A percentile compares a stretch with the other conserved stretches of the same genome.
These are phyloP conservation scores for Turdus rufiventris DNA, from an alignment of 2,113 vertebrate genomes.

Conservation along the genomic window DNA sequence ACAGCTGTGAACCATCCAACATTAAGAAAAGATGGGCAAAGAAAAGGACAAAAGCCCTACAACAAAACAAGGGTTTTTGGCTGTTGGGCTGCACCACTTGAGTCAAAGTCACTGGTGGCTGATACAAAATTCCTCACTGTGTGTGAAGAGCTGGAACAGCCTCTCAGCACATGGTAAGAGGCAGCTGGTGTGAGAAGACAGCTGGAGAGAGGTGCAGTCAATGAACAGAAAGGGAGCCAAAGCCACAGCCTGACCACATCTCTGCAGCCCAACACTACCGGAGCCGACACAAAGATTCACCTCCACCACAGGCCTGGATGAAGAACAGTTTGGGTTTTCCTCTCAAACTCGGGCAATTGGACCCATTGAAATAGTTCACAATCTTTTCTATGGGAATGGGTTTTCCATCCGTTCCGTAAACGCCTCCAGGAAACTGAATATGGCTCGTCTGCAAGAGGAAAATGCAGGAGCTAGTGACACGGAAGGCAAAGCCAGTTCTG, in stretches of 20 bases:
- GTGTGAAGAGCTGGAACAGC: background rate
- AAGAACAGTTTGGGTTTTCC: constrained; percentile 97
- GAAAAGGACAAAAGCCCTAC: background rate
- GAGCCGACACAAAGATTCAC: constrained; percentile 61
- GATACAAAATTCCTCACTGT: background rate
- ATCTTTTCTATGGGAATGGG: constrained; percentile 81
- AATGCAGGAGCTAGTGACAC: background rate
- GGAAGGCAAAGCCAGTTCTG: fast-evolving
- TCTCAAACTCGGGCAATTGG: constrained; percentile 81
- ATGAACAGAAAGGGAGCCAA: background rate
- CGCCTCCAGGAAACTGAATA: constrained; percentile 86
- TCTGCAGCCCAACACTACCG: fast-evolving
- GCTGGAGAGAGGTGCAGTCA: background rate
- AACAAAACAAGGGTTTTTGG: background rate
- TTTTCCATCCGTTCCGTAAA: constrained; percentile 85
- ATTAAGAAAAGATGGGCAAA: background rate
- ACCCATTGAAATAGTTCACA: constrained; percentile 87
- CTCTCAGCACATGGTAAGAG: background rate
- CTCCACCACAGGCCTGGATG: constrained; percentile 96
- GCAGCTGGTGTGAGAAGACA: background rate
- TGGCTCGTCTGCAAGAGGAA: constrained; percentile 81
- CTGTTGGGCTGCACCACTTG: fast-evolving
- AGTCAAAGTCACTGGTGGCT: fast-evolving
- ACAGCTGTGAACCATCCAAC: fast-evolving
- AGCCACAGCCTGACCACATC: background rate